Base-by-base conservation (phyloP, 2,113 vertebrate genomes). In the Bambusicola thoracicus region DNA sequence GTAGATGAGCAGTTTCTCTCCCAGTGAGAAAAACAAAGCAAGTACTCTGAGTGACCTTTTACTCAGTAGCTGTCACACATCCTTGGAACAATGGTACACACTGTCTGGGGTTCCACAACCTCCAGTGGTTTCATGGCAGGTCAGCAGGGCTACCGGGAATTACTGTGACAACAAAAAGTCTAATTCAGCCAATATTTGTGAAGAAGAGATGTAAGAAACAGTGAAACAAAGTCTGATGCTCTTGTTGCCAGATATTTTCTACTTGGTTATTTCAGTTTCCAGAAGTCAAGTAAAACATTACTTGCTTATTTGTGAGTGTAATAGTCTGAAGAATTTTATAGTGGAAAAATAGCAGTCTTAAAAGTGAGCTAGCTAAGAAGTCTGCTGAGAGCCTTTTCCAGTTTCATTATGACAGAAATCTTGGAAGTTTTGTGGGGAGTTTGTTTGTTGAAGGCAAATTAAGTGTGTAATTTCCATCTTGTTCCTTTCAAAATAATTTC, bases 21-120 rank as follows among this genome's bases (percentile, higher is more conserved):
- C 59, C 21, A 41, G 73, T 41, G 44, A 36, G 6, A 14, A 13
- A 38, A 27, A 44, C 2, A 78, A 87, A 91, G 34, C 87, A 85
- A 72, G 13, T 81, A 86, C 69, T 94, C 86, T 66, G 63, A 95
- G 81, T 95, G 90, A 83, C 79, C 85, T 93, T 95, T 89, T 74
- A 72, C 79, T 96, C 53, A 48, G 2, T 53, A 84, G 73, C 67
- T 97, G 77, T 36, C 70, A 63, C 14, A 65, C 59, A 59, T 66
- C 43, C 20, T 79, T 49, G 85, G 56, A 97, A 96, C 90, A 95
- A 93, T 73, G 66, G 72, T 63, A 86, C 85, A 94, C 48, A 82
- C 84, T 41, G 32, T 51, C 51, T 81, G 62, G 74, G 70, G 55
- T 40, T 69, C 74, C 59, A 83, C 91, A 93, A 2, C 44, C 40